Conservation (phyloP, 1,140 invertebrate species). For the Drosophila sulfurigaster region DNA sequence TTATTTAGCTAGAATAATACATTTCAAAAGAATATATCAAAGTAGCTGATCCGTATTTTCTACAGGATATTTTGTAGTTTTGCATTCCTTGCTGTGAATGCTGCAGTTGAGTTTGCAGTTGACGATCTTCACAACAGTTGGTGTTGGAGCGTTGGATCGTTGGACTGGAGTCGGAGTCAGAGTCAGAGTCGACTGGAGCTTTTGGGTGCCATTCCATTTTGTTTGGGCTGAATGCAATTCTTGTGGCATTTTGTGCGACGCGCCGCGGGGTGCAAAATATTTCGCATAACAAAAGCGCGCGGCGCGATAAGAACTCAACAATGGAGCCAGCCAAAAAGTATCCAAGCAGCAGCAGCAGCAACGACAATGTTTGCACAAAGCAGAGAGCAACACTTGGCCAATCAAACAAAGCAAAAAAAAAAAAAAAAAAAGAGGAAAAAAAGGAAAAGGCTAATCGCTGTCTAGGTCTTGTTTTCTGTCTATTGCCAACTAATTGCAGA, state of each 20-base stretch:
- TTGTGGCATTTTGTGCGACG: constrained; percentile 71
- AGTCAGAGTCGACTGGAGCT: background rate
- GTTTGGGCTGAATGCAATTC: constrained; percentile 44
- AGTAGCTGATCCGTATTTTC: no score
- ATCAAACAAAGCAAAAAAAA: constrained; percentile 22
- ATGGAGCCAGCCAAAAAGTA: constrained; percentile 40
- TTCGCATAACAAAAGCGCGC: constrained; percentile 64
- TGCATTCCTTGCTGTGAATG: no score
- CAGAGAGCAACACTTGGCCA: constrained; percentile 34
- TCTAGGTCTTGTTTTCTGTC: constrained; percentile 43
- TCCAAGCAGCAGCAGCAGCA: constrained; percentile 27
- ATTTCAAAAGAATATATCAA: no score
- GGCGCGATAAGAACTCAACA: constrained; percentile 68
- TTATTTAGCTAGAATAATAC: no score
- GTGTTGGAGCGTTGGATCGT: constrained; percentile 3
- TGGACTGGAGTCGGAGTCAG: no score
- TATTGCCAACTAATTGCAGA: constrained; percentile 71
- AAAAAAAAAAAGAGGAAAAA: no score
- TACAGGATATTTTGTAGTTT: no score
- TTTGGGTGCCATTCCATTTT: constrained; percentile 33
- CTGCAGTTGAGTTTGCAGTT: no score
- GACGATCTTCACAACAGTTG: constrained; percentile 44
- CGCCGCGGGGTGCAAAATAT: constrained; percentile 70
- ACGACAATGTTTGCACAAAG: background rate
- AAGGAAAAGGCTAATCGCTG: constrained; percentile 34